Evolutionary conservation across 1,140 invertebrate genomes (phyloP).

Genomic region (Drosophila willistoni): DNA sequence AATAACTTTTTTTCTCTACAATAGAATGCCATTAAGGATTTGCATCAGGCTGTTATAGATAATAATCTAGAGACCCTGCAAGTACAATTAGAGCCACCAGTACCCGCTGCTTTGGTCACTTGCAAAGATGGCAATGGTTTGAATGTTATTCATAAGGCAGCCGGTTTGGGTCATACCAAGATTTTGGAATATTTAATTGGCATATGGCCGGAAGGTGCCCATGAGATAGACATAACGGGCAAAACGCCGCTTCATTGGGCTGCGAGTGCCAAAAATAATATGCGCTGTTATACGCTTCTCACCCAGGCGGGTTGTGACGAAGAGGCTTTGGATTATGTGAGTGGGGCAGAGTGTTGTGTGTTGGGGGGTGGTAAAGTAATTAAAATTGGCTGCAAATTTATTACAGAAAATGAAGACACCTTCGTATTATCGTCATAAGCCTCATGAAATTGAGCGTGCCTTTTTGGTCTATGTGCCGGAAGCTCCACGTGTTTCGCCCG

Average conservation of each 20-base stretch:
- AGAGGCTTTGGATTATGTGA: conserved; percentile 91
- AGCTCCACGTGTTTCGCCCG: conserved; percentile 89
- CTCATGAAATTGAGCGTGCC: conserved; percentile 89
- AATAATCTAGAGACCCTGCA: conserved; percentile 90
- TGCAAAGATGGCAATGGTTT: conserved; percentile 92
- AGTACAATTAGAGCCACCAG: conserved; percentile 87
- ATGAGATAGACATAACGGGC: conserved; percentile 90
- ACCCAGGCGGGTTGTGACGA: conserved; percentile 90
- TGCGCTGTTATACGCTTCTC: conserved; percentile 89
- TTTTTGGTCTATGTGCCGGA: conserved; percentile 89
- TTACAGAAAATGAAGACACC: conserved; percentile 91
- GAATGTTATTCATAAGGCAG: conserved; percentile 92
- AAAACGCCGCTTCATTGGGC: conserved; percentile 96
- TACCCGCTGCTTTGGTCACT: conserved; percentile 89
- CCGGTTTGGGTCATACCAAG: conserved; percentile 89
- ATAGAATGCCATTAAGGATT: conserved; percentile 91
- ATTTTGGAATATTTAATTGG: conserved; percentile 90
- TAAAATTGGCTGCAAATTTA: conserved; percentile 52
- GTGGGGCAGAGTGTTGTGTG: conserved; percentile 48
- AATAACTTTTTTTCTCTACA: neutral
- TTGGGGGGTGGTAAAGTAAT: conserved; percentile 23
- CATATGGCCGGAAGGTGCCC: conserved; percentile 88
- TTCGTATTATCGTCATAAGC: conserved; percentile 90
- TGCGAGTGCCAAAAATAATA: conserved; percentile 89
- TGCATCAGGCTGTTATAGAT: conserved; percentile 90